A percentile compares a stretch with the other conserved stretches of the same genome.
phyloP scores from a whole-genome alignment of 1,140 invertebrate species.

The Macrobrachium nipponense region DNA sequence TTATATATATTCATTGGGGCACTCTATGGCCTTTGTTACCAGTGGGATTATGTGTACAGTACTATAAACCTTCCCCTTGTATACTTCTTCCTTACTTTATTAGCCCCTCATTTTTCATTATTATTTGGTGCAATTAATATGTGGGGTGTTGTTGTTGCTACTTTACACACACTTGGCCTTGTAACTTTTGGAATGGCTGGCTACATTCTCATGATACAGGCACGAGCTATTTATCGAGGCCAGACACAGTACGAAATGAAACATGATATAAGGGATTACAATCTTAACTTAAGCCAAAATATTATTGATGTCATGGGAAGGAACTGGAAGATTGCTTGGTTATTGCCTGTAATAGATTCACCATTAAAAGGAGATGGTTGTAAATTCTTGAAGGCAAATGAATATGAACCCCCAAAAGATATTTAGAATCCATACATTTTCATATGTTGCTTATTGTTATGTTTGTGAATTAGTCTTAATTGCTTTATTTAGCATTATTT shows the following conservation, averaged over 20 bases:
- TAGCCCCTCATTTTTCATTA: slow-evolving; percentile 49
- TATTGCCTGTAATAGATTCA: slow-evolving; percentile 36
- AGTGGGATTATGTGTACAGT: slow-evolving; percentile 52
- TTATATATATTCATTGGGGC: slow-evolving; percentile 50
- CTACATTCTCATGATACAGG: slow-evolving; percentile 32
- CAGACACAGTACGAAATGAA: slow-evolving; percentile 57
- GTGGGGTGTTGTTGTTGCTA: slow-evolving; percentile 49
- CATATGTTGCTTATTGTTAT: no score
- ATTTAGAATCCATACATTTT: background rate
- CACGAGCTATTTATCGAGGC: slow-evolving; percentile 38
- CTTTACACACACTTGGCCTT: slow-evolving; percentile 40
- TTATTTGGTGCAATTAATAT: slow-evolving; percentile 45
- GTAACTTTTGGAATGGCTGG: slow-evolving; percentile 18
- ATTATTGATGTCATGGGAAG: slow-evolving; percentile 48
- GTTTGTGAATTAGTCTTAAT: no score
- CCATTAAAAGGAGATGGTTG: slow-evolving; percentile 48
- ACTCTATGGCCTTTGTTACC: slow-evolving; percentile 45
- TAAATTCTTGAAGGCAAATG: slow-evolving; percentile 31
- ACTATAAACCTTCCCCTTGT: slow-evolving; percentile 41
- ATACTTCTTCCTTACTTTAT: slow-evolving; percentile 38
- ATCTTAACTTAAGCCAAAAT: slow-evolving; percentile 37
- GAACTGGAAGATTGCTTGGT: slow-evolving; percentile 46
- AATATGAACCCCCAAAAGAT: slow-evolving; percentile 50
- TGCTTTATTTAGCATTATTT: no score
- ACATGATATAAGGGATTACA: slow-evolving; percentile 43